Percentiles rank a stretch among this genome's conserved stretches.
Evolutionary conservation across 1,140 invertebrate genomes (phyloP).

Genomic region (Cheumatopsyche charites): DNA sequence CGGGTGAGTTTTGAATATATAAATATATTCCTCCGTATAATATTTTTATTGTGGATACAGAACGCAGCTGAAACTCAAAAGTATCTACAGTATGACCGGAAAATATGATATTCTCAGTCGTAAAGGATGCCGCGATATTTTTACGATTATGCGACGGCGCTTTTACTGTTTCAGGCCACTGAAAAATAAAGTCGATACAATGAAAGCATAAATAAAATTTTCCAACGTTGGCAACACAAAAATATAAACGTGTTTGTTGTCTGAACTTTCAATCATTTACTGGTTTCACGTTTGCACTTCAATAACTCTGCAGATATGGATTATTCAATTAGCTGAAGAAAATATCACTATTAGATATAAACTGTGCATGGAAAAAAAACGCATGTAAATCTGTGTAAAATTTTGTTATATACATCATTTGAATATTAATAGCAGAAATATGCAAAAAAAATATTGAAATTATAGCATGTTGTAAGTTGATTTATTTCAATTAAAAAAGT

Average conservation of each 20-base stretch:
- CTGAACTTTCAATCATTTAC: not conserved
- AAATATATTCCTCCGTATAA: no score
- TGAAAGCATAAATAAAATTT: slow-evolving; percentile 10
- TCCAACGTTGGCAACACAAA: not conserved
- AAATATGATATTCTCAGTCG: slow-evolving; percentile 4
- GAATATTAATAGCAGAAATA: slow-evolving; percentile 23
- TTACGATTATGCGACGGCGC: slow-evolving; percentile 10
- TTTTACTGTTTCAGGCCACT: slow-evolving; percentile 8
- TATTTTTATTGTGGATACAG: no score
- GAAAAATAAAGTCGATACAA: not conserved
- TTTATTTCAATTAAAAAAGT: slow-evolving; percentile 20
- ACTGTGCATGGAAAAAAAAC: slow-evolving; percentile 11
- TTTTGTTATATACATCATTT: not conserved
- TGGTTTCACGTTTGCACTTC: no score
- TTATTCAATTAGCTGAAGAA: no score
- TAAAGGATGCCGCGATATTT: slow-evolving; percentile 16
- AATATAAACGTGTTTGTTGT: not conserved
- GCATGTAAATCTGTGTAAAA: slow-evolving; percentile 18
- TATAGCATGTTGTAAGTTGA: slow-evolving; percentile 10
- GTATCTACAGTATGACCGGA: not conserved
- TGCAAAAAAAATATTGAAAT: slow-evolving; percentile 23
- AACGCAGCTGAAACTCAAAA: not conserved
- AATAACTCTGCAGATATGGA: no score
- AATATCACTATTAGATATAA: no score
- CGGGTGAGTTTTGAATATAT: no score